Conservation (phyloP, 2,797 vertebrate genomes). For the Borostomias antarcticus region DNA sequence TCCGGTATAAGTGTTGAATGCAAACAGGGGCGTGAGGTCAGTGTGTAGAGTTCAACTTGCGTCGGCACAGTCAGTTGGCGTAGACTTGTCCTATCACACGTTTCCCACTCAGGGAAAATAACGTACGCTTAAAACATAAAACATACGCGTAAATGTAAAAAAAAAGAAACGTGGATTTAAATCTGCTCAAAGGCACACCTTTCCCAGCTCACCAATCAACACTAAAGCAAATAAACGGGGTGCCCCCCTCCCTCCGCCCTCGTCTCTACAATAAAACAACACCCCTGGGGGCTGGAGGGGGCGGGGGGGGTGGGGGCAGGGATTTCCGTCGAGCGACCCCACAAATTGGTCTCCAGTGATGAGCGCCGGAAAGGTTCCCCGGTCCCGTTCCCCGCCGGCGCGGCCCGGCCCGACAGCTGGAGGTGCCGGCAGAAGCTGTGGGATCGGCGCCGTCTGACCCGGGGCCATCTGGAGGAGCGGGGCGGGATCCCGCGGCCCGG, state of each 20-base stretch:
- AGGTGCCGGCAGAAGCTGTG: constrained; percentile 65
- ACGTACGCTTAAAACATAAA: no score
- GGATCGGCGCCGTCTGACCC: constrained; percentile 62
- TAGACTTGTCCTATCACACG: no score
- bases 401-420: constrained; percentile 65
- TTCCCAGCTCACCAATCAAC: constrained; percentile 1
- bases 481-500: constrained; percentile 67
- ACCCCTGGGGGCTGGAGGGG: constrained; percentile 36
- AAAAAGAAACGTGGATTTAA: no score
- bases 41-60: no score
- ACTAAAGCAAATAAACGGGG: constrained; percentile 24
- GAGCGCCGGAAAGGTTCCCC: constrained; percentile 53
- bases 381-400: constrained; percentile 59
- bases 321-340: constrained; percentile 55
- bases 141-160: no score
- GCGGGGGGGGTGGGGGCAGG: constrained; percentile 34
- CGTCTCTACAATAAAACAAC: constrained; percentile 58
- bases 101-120: no score
- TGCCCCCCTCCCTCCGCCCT: constrained; percentile 30
- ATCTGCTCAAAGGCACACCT: not conserved
- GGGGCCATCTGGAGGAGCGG: constrained; percentile 80
- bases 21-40: no score
- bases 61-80: no score
- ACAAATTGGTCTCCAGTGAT: constrained; percentile 64
- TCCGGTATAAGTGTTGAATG: no score